Evolutionary conservation across 1,140 invertebrate genomes (phyloP).

Genomic region (Bactericera cockerelli): DNA sequence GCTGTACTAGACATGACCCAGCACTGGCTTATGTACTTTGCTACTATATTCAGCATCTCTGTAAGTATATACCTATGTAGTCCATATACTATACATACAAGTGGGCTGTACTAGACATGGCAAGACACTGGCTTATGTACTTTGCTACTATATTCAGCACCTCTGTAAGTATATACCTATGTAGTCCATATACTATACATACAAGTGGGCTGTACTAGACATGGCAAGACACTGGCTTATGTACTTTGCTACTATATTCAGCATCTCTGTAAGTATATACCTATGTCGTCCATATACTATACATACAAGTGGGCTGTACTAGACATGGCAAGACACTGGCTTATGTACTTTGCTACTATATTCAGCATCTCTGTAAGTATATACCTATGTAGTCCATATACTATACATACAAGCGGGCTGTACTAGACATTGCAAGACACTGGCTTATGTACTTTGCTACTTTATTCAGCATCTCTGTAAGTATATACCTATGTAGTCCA

Average conservation of each 20-base stretch:
- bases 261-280: constrained; percentile 60
- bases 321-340: constrained; percentile 81
- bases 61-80: constrained; percentile 57
- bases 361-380: constrained; percentile 70
- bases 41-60: constrained; percentile 71
- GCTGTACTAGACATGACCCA: constrained; percentile 78
- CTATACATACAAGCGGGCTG: constrained; percentile 76
- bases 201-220: constrained; percentile 78
- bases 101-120: constrained; percentile 77
- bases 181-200: too few relatives aligned
- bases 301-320: constrained; percentile 80
- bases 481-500: too few relatives aligned
- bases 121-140: constrained; percentile 82
- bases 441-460: constrained; percentile 89
- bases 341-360: constrained; percentile 79
- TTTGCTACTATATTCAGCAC: constrained; percentile 82
- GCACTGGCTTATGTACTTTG: constrained; percentile 84
- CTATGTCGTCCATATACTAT: constrained; percentile 63
- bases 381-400: constrained; percentile 61
- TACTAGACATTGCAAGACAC: constrained; percentile 77
- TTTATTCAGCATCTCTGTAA: constrained; percentile 73
- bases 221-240: constrained; percentile 79
- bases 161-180: constrained; percentile 56
- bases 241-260: constrained; percentile 81
- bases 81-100: too few relatives aligned